Evolutionary conservation across 23 tunicate species (phyloP), one percentile per base, ranked within the genome.

Genomic region (Phallusia fumigata): DNA sequence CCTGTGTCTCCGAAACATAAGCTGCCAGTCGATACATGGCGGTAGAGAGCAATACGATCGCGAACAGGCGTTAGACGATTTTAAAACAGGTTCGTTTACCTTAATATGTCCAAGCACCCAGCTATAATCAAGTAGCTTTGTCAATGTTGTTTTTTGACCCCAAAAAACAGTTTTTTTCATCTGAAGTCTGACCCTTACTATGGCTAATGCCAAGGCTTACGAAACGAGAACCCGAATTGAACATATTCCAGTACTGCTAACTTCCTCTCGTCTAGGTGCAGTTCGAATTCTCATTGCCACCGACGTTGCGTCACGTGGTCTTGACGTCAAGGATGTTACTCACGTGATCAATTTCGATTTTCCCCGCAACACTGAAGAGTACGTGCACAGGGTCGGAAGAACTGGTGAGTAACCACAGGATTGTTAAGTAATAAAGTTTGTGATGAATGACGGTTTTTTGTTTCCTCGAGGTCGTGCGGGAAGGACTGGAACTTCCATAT

Each of bases 231-330:
- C n/a, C n/a, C n/a, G n/a, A n/a, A n/a, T n/a, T n/a, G n/a, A n/a
- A n/a, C n/a, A n/a, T n/a, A n/a, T n/a, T n/a, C n/a, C n/a, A n/a
- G 47, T 40, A 3, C 47, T 40, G 47, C 47, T 40, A 40, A 3
- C 5, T 40, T 3, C 5, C 47, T 40, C 47, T 3, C 47, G 5
- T 40, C 10, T 72, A 83, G 90, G 96, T 33, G 72, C 32, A 31
- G 86, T 77, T 15, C 81, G 88, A 11, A 87, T 97, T 49, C 79
- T 97, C 33, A 76, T 97, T 3, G 97, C 97, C 28, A 97, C 99
- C 21, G 99, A 97, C 52, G 95, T 97, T 0, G 99, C 97, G 0
- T 93, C 95, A 26, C 97, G 99, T 64, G 99, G 99, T 51, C 75
- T 97, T 1, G 99, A 97, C 52, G 97, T 97, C 31, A 79, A 87